Evolutionary conservation across 2,113 vertebrate genomes (phyloP).

Genomic region (Microcebus murinus): DNA sequence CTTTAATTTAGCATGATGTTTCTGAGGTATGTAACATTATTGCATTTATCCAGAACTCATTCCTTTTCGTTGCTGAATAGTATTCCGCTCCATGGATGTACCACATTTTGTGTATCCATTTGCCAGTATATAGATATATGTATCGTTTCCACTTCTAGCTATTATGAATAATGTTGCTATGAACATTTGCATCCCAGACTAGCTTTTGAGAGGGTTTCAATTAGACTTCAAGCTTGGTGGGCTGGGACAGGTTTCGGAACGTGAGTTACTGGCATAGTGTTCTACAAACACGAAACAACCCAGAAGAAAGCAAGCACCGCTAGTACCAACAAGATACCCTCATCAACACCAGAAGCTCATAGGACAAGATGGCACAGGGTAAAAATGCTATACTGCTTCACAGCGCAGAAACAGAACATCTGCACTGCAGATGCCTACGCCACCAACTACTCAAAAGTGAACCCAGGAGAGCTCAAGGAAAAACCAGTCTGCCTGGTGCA

Average conservation of each 20-base stretch:
- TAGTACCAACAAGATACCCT: background rate
- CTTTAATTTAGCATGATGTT: background rate
- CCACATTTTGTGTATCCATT: background rate
- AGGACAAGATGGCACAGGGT: background rate
- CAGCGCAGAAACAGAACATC: background rate
- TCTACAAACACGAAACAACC: background rate
- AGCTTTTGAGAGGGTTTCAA: background rate
- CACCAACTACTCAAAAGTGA: background rate
- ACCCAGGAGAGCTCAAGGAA: background rate
- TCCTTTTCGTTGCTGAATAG: background rate
- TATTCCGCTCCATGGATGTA: background rate
- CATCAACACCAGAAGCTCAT: background rate
- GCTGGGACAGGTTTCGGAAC: background rate
- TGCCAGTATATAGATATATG: background rate
- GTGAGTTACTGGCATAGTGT: background rate
- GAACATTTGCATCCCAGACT: background rate
- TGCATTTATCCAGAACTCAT: background rate
- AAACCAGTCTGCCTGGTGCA: rapidly evolving
- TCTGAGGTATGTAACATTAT: background rate
- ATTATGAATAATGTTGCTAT: background rate
- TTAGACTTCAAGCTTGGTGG: background rate
- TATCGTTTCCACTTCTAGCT: background rate
- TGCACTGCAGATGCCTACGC: background rate
- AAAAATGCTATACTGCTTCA: background rate
- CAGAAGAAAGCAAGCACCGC: background rate